Evolutionary conservation across 1,140 invertebrate species (phyloP).

Genomic region (Aleiodes sp.): DNA sequence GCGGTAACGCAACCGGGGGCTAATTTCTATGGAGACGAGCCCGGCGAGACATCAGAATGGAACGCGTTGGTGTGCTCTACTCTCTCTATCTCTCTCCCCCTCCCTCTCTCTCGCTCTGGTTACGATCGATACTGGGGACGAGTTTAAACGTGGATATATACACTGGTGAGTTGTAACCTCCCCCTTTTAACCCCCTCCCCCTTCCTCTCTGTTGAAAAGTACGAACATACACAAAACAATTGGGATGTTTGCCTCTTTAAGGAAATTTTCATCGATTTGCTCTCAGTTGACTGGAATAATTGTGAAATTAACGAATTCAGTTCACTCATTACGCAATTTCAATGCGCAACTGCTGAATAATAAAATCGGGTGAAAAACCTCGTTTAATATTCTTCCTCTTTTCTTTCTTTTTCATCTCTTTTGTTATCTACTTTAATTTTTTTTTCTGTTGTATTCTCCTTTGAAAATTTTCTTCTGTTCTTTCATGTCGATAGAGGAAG

Average conservation of each 20-base stretch:
- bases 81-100: background rate
- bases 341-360: conserved; percentile 5
- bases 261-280: background rate
- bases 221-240: no score
- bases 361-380: conserved; percentile 12
- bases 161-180: background rate
- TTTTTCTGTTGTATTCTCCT: background rate
- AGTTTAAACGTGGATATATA: conserved; percentile 12
- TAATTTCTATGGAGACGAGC: conserved; percentile 39
- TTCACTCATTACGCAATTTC: conserved; percentile 14
- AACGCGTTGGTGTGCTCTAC: conserved; percentile 8
- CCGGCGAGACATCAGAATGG: conserved; percentile 35
- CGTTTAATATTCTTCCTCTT: background rate
- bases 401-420: background rate
- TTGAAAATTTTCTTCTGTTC: background rate
- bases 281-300: background rate
- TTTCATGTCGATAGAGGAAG: conserved; percentile 1
- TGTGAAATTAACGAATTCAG: background rate
- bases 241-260: background rate
- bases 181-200: background rate
- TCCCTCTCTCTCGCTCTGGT: background rate
- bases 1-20: conserved; percentile 36
- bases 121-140: conserved; percentile 15
- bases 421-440: background rate
- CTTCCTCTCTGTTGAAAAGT: no score